phyloP scores from a whole-genome alignment of 2,797 vertebrate genomes.

The Anniella stebbinsi region DNA sequence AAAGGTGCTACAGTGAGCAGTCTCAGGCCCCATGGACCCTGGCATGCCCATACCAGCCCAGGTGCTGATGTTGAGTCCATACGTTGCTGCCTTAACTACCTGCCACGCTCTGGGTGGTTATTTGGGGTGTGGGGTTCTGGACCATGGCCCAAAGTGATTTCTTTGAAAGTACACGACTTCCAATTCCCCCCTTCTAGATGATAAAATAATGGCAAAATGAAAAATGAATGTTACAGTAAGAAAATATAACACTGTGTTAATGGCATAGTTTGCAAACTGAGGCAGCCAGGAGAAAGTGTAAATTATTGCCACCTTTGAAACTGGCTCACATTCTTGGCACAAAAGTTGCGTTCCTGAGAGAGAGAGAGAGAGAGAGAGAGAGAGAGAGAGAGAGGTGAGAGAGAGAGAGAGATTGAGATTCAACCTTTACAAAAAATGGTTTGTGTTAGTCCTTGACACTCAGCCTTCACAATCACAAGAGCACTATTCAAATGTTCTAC shows the following conservation, averaged over 20 bases:
- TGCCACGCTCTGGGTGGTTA: too few relatives aligned
- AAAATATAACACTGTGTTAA: background rate
- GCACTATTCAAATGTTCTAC: too few relatives aligned
- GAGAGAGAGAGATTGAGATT: too few relatives aligned
- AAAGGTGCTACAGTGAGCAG: too few relatives aligned
- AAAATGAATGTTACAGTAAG: background rate
- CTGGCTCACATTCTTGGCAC: background rate
- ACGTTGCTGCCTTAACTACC: too few relatives aligned
- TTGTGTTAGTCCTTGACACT: slow-evolving; percentile 46
- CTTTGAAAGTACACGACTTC: slow-evolving; percentile 40
- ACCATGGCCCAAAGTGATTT: background rate
- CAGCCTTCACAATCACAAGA: slow-evolving; percentile 30
- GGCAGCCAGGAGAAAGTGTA: slow-evolving; percentile 9
- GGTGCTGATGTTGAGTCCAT: too few relatives aligned
- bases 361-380: background rate
- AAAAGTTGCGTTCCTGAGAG: slow-evolving; percentile 1
- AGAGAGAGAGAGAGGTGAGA: accelerated
- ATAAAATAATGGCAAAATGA: background rate
- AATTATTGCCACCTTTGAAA: slow-evolving; percentile 1
- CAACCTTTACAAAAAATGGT: slow-evolving; percentile 23
- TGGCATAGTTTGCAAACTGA: background rate
- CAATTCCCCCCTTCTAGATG: slow-evolving; percentile 16
- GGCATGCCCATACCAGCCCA: too few relatives aligned
- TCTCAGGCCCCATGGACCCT: too few relatives aligned
- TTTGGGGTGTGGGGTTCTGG: too few relatives aligned